A percentile compares a stretch with the other conserved stretches of the same genome.
Evolutionary conservation across 2,113 vertebrate species (phyloP).

Genomic region (Pomatorhinus ruficollis): DNA sequence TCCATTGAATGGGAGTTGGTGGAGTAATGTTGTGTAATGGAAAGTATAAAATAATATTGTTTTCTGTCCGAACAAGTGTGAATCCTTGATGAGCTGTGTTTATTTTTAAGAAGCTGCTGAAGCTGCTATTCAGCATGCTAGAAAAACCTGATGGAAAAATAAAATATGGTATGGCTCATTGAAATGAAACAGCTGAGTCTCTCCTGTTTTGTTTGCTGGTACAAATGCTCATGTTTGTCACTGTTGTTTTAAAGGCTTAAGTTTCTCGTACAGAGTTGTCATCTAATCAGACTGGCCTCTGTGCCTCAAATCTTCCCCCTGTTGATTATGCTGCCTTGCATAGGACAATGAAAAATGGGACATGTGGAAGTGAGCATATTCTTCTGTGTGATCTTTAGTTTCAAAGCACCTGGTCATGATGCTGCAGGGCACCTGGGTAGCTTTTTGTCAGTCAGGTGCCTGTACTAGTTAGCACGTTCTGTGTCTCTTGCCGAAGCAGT

Average conservation of each 20-base stretch:
- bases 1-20: neutral
- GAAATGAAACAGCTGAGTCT: neutral
- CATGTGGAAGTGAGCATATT: rapidly evolving
- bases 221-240: neutral
- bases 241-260: neutral
- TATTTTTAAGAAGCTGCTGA: neutral
- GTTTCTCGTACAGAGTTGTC: rapidly evolving
- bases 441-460: neutral
- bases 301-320: neutral
- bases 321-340: neutral
- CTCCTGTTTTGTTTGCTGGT: neutral
- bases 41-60: neutral
- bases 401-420: rapidly evolving
- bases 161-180: neutral
- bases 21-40: neutral
- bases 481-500: neutral
- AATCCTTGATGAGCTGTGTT: neutral
- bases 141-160: neutral
- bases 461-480: neutral
- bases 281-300: neutral
- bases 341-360: neutral
- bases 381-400: neutral
- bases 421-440: neutral
- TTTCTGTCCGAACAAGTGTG: neutral
- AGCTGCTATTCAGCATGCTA: neutral